Percentiles rank a stretch among this genome's conserved stretches.
Conservation (phyloP, 1,140 invertebrate genomes). For the Myzus persicae region DNA sequence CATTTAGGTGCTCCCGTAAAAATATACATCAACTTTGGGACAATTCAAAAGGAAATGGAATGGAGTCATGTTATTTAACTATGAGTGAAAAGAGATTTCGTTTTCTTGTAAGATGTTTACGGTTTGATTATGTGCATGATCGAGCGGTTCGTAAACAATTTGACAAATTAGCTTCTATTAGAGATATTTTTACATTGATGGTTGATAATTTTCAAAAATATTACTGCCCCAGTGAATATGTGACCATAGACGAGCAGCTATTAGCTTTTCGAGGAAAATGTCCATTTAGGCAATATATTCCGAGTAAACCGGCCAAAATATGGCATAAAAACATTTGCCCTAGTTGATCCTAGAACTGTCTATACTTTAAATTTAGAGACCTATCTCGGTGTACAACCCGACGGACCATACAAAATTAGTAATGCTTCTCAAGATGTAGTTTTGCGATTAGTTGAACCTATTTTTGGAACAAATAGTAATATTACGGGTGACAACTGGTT, state of each 20-base stretch:
- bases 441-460: constrained; percentile 59
- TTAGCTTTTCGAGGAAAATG: constrained; percentile 64
- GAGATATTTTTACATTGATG: constrained; percentile 63
- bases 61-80: constrained; percentile 62
- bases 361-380: constrained; percentile 64
- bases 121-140: constrained; percentile 63
- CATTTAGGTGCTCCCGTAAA: constrained; percentile 53
- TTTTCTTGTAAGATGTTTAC: constrained; percentile 63
- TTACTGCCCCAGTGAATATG: constrained; percentile 60
- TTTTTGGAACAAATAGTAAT: constrained; percentile 62
- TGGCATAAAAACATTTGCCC: constrained; percentile 65
- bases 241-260: constrained; percentile 65
- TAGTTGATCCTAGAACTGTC: constrained; percentile 63
- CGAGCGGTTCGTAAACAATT: constrained; percentile 62
- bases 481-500: constrained; percentile 65
- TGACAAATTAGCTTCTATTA: constrained; percentile 64
- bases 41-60: constrained; percentile 62
- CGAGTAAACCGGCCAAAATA: constrained; percentile 64
- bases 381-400: constrained; percentile 63
- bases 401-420: constrained; percentile 60
- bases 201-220: constrained; percentile 59
- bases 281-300: constrained; percentile 62
- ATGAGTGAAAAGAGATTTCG: constrained; percentile 63
- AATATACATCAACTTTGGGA: constrained; percentile 62
- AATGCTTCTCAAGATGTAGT: constrained; percentile 13